phyloP scores from a whole-genome alignment of 37 sponge, comb jelly and placozoan genomes.

The Beroe forskalii region DNA sequence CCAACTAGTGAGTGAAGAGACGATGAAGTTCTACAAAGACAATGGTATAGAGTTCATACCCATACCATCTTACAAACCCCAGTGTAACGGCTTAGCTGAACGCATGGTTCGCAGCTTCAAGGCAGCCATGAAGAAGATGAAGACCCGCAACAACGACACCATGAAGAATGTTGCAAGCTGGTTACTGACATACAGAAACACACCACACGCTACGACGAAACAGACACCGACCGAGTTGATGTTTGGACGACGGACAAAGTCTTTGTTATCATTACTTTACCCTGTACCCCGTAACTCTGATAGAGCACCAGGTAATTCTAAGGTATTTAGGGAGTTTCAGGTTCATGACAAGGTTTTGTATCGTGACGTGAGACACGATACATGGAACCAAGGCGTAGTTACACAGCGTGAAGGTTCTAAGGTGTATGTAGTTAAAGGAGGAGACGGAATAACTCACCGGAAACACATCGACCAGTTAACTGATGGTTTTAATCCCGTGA shows the following conservation, averaged over 20 bases:
- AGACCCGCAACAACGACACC: neutral
- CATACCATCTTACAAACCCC: neutral
- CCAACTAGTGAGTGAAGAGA: neutral
- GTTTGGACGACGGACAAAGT: neutral
- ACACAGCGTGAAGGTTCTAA: neutral
- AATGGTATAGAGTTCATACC: neutral
- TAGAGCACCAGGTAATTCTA: neutral
- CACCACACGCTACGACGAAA: neutral
- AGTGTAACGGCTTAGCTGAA: neutral
- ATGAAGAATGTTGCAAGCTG: neutral
- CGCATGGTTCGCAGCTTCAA: neutral
- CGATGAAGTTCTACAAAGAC: neutral
- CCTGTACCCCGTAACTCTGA: neutral
- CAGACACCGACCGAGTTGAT: neutral
- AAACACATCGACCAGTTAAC: too few relatives aligned
- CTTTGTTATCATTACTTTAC: neutral
- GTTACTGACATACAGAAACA: neutral
- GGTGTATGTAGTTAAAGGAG: too few relatives aligned
- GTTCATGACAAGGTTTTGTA: neutral
- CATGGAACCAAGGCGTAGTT: neutral
- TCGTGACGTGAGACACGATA: neutral
- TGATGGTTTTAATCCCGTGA: too few relatives aligned
- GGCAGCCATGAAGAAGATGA: constrained; percentile 35
- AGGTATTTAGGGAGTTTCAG: neutral
- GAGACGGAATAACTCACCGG: too few relatives aligned